phyloP scores from a whole-genome alignment of 2,888 invertebrate genomes.

The Cerastis leucographa region DNA sequence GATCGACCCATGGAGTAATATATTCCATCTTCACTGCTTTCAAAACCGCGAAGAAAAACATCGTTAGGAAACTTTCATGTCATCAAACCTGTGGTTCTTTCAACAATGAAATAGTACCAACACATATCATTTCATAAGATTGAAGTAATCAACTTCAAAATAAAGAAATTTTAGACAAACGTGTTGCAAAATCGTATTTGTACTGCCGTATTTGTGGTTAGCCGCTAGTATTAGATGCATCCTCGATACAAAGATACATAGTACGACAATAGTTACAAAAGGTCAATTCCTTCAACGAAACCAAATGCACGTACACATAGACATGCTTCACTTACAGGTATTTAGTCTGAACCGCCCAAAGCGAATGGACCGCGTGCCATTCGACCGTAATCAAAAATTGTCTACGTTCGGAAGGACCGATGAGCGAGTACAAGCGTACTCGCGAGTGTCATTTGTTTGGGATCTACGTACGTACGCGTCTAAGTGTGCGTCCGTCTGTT shows the following conservation, averaged over 20 bases:
- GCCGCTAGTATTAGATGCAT: slow-evolving; percentile 13
- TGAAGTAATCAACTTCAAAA: neutral
- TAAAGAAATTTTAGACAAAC: neutral
- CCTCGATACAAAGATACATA: slow-evolving; percentile 4
- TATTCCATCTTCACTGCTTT: neutral
- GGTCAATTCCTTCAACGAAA: too few species aligned
- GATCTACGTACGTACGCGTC: neutral
- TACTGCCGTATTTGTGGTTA: slow-evolving; percentile 28
- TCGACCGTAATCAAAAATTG: too few species aligned
- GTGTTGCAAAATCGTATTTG: slow-evolving; percentile 15
- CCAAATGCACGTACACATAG: neutral
- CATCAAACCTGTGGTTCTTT: slow-evolving; percentile 5
- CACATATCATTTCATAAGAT: neutral
- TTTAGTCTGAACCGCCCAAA: too few species aligned
- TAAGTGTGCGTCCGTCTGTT: neutral
- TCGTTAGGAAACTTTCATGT: neutral
- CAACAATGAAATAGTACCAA: neutral
- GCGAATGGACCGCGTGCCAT: too few species aligned
- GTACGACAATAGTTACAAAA: neutral
- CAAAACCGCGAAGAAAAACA: neutral
- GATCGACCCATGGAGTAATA: neutral
- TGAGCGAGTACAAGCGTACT: neutral
- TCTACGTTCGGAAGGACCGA: too few species aligned
- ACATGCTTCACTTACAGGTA: neutral
- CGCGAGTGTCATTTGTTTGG: neutral